Base-by-base conservation (phyloP, 2,113 vertebrate genomes). In the Camelus bactrianus region DNA sequence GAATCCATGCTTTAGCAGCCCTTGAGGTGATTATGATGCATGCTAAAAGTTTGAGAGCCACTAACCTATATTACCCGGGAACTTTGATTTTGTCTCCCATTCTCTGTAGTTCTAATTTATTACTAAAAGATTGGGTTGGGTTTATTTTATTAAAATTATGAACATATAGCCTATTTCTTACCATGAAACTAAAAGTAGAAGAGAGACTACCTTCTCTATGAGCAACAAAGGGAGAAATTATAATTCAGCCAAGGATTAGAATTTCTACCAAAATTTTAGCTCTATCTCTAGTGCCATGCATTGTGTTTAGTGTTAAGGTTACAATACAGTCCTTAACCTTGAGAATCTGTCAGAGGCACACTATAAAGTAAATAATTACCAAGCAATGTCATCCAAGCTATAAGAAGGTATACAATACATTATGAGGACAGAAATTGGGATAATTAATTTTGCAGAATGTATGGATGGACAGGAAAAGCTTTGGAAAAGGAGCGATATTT, bases 81-180 rank as follows among this genome's bases (percentile, higher is more conserved):
- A 70, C 87, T 91, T 80, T 67, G 7, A 84, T 91, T 93, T 84
- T 84, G 60, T 80, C 75, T 89, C 38, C 19, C 82, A 30, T 72
- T 70, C 16, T 52, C 76, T 65, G 26, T 2, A 62, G 64, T 52
- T 92, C 32, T 73, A 92, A 83, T 82, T 72, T 11, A 77, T 82
- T 86, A 70, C 35, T 90, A 86, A 82, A 67, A 96, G 30, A 96
- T 60, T 38, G 85, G 30, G 52, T 0, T 64, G 9, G 42, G 76
- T 95, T 89, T 85, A 56, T 60, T 76, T 72, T 35, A 65, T 48
- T 54, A 94, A 89, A 77, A 73, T 67, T 80, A 94, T 52, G 32
- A 94, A 70, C 26, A 96, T 24, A 92, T 92, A 79, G 56, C 28
- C 73, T 87, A 91, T 56, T 79, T 89, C 35, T 93, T 92, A 94